These are phyloP conservation scores for Phragmatobia fuliginosa DNA, from an alignment of 2,888 invertebrate species.

Conservation along the genomic window DNA sequence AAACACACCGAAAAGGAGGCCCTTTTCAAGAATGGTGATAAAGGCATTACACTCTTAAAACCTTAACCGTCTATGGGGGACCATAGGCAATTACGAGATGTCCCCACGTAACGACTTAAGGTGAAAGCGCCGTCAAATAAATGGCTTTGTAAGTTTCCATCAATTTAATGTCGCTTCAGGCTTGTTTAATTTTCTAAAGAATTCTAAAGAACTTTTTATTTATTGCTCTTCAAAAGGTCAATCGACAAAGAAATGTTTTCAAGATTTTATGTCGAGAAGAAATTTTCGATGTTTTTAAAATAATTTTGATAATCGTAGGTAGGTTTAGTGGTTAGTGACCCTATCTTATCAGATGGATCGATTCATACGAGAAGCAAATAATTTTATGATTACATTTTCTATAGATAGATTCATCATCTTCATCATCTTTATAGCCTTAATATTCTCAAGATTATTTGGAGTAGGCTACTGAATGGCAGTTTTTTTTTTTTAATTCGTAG, in stretches of 20 bases:
- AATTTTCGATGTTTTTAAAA: not conserved
- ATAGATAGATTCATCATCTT: too few relatives aligned
- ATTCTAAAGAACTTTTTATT: not conserved
- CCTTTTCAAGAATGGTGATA: constrained; percentile 1
- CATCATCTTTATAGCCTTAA: too few relatives aligned
- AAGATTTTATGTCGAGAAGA: not conserved
- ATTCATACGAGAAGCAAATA: too few relatives aligned
- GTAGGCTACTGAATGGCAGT: too few relatives aligned
- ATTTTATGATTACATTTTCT: too few relatives aligned
- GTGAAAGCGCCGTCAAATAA: not conserved
- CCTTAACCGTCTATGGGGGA: constrained; percentile 11
- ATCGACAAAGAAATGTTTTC: not conserved
- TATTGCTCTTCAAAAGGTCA: not conserved
- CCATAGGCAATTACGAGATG: constrained; percentile 16
- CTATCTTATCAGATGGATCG: too few relatives aligned
- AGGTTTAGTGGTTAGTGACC: too few relatives aligned
- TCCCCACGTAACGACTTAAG: constrained; percentile 13
- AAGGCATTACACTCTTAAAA: constrained; percentile 17
- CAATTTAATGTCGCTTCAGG: not conserved
- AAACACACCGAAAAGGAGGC: not conserved
- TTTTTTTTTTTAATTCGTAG: too few relatives aligned
- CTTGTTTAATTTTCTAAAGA: not conserved
- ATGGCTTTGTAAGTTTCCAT: constrained; percentile 14
- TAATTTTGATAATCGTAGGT: not conserved
- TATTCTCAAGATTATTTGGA: too few relatives aligned